A percentile compares a stretch with the other conserved stretches of the same genome.
These are phyloP conservation scores for Drosophila siamana DNA, from an alignment of 2,888 invertebrate genomes.

Conservation along the genomic window DNA sequence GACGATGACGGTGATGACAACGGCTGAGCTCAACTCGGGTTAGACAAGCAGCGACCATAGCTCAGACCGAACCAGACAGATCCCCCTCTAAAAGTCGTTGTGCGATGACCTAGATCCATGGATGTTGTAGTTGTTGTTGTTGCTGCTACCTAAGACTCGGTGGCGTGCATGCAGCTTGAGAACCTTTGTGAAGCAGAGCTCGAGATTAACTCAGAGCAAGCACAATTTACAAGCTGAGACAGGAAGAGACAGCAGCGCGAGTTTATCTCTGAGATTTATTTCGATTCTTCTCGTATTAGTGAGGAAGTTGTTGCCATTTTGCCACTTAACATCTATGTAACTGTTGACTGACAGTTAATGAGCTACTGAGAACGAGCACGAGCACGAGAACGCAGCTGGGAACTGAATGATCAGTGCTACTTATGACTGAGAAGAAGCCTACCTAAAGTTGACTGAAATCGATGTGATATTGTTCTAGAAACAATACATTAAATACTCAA, in stretches of 20 bases:
- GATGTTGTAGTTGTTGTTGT: conserved; percentile 26
- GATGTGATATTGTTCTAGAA: neutral
- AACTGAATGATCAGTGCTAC: neutral
- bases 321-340: conserved; percentile 15
- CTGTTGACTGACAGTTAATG: neutral
- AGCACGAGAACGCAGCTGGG: conserved; percentile 4
- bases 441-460: neutral
- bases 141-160: conserved; percentile 35
- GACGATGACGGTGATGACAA: conserved; percentile 17
- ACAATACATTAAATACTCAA: neutral
- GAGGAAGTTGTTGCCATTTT: conserved; percentile 58
- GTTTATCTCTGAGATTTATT: conserved; percentile 15
- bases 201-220: conserved; percentile 8
- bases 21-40: conserved; percentile 17
- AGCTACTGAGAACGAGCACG: no score
- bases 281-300: conserved; percentile 23
- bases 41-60: conserved; percentile 22
- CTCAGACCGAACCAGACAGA: conserved; percentile 5
- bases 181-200: conserved; percentile 37
- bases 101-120: conserved; percentile 52
- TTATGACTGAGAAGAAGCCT: no score
- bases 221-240: conserved; percentile 7
- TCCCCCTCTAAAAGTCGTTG: conserved; percentile 6
- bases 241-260: conserved; percentile 24
- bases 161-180: conserved; percentile 32